Evolutionary conservation across 2,797 vertebrate genomes (phyloP).

Genomic region (Muscicapa comitata): DNA sequence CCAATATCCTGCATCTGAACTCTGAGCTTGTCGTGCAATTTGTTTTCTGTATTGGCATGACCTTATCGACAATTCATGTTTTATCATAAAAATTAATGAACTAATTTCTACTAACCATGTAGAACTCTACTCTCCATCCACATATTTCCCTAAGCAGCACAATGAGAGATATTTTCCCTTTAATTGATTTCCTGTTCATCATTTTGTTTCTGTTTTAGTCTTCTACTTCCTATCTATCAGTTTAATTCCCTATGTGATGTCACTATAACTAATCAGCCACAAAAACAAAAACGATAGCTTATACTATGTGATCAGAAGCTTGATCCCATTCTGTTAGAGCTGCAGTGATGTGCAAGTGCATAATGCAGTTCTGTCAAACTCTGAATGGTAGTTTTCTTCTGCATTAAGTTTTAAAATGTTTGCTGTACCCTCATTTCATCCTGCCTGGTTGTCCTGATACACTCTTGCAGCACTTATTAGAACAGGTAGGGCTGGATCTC

Average conservation of each 20-base stretch:
- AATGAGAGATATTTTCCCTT: background rate
- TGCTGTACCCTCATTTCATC: background rate
- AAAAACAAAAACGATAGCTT: background rate
- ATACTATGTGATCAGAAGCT: background rate
- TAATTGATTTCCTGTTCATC: background rate
- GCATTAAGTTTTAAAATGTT: background rate
- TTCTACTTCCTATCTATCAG: background rate
- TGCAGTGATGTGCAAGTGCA: rapidly evolving
- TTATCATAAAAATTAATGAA: background rate
- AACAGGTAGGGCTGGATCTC: background rate
- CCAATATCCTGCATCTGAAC: background rate
- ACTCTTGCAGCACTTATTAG: background rate
- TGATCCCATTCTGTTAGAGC: background rate
- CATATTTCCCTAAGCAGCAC: background rate
- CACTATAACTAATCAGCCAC: background rate
- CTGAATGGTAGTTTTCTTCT: background rate
- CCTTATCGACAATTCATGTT: background rate
- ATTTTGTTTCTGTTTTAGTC: background rate
- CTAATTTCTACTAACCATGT: rapidly evolving
- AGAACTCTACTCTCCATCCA: background rate
- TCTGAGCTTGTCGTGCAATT: background rate
- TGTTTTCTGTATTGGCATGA: background rate
- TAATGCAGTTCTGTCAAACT: background rate
- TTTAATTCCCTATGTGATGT: background rate
- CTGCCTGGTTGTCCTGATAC: background rate